Evolutionary conservation across 2,888 invertebrate species (phyloP).

Genomic region (Rhagonycha lutea): DNA sequence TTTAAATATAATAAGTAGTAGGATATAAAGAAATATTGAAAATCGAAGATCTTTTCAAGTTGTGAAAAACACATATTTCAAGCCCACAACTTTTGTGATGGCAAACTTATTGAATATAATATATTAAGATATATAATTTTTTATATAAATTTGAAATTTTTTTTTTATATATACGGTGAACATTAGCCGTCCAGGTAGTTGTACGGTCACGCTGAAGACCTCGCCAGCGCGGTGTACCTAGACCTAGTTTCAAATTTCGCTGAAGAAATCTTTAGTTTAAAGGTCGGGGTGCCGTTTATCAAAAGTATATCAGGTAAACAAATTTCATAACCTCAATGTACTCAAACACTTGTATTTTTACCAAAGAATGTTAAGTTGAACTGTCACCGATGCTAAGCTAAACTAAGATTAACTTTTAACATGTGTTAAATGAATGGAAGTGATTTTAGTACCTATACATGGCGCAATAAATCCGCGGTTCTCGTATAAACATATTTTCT

Average conservation of each 20-base stretch:
- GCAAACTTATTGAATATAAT: slow-evolving; percentile 4
- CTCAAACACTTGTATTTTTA: not conserved
- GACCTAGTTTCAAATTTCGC: not conserved
- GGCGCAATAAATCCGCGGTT: too few relatives aligned
- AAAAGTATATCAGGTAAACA: not conserved
- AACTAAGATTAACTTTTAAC: too few relatives aligned
- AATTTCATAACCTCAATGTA: not conserved
- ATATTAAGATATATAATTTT: not conserved
- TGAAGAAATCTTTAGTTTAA: not conserved
- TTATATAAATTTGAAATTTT: not conserved
- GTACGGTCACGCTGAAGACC: not conserved
- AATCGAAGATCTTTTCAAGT: slow-evolving; percentile 12
- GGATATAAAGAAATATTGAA: slow-evolving; percentile 6
- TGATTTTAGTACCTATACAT: too few relatives aligned
- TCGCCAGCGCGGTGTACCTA: not conserved
- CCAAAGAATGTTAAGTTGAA: not conserved
- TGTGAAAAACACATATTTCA: slow-evolving; percentile 4
- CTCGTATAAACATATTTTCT: too few relatives aligned
- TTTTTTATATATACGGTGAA: too few relatives aligned
- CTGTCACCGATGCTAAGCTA: too few relatives aligned
- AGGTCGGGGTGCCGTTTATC: not conserved
- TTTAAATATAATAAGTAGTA: slow-evolving; percentile 11
- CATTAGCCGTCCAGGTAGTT: not conserved
- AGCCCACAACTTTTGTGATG: slow-evolving; percentile 2
- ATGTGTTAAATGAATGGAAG: too few relatives aligned